A percentile compares a stretch with the other conserved stretches of the same genome.
Evolutionary conservation across 1,140 invertebrate genomes (phyloP).

Genomic region (Helicoverpa zea): DNA sequence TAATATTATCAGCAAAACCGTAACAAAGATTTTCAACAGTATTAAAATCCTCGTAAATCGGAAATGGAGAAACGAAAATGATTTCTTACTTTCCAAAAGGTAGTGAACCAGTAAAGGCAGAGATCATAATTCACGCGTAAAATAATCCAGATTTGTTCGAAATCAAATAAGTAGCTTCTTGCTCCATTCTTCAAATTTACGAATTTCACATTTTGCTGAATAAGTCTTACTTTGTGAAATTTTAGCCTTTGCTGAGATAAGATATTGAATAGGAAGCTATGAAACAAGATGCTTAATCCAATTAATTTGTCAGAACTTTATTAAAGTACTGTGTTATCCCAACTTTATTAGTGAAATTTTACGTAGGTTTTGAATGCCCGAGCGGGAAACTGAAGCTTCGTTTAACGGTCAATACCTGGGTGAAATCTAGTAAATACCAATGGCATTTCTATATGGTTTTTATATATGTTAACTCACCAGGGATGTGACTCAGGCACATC

Average conservation of each 20-base stretch:
- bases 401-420: no score
- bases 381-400: neutral
- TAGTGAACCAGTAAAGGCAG: conserved; percentile 10
- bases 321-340: no score
- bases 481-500: conserved; percentile 84
- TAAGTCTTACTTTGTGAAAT: neutral
- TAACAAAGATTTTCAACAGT: neutral
- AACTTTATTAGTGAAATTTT: no score
- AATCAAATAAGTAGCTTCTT: conserved; percentile 12
- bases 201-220: conserved; percentile 4
- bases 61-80: neutral
- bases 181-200: neutral
- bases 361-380: neutral
- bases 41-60: neutral
- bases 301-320: no score
- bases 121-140: conserved; percentile 25
- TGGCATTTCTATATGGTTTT: no score
- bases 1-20: neutral
- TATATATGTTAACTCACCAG: conserved; percentile 62
- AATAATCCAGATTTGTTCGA: conserved; percentile 16
- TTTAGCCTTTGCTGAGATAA: neutral
- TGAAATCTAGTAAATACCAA: no score
- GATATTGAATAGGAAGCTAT: neutral
- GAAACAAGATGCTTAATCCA: no score
- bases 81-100: conserved; percentile 8